Base-by-base conservation (phyloP, 2,113 vertebrate species). In the Speoplatyrhinus poulsoni region DNA sequence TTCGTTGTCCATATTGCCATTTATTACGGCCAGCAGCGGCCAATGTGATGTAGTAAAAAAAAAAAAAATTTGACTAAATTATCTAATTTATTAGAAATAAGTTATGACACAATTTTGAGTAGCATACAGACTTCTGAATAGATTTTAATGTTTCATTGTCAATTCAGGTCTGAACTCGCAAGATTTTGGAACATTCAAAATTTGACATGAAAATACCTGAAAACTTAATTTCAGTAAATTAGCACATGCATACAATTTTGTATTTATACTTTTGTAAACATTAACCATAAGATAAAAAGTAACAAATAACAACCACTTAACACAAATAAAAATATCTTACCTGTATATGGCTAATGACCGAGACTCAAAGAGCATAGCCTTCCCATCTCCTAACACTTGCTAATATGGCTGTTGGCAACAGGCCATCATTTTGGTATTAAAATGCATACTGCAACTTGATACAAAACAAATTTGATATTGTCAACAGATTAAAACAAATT, bases 331-430 rank as follows among this genome's bases (percentile, higher is more conserved):
- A 57, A 68, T 60, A 48, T 58, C 46, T 60, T 36, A 60, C 36
- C n/a, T 57, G 64, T 49, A 36, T 26, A 0, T 7, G 52, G 70
- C 69, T 63, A 66, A 49, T 64, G 46, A 47, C 47, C 3, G 60
- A 69, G 60, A 57, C 69, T 12, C n/a, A 56, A n/a, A 56, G 36
- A 41, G 36, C 7, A 41, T 6, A 17, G 54, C 54, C 16, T 16
- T 56, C n/a, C 54, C 36, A 55, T 12, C 36, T 6, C 3, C 41
- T 58, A 69, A 72, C 72, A 67, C 48, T 49, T 56, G 36, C 54
- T 46, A 56, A 69, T 69, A 73, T 60, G 77, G 76, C 80, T 74
- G 52, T 13, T 9, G 69, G 58, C 33, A 36, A 72, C 62, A 63
- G 46, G 46, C 46, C 41, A 46, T 19, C 48, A 12, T 68, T 54